These are phyloP conservation scores for Florisuga fusca DNA, from an alignment of 2,797 vertebrate genomes.

Conservation along the genomic window DNA sequence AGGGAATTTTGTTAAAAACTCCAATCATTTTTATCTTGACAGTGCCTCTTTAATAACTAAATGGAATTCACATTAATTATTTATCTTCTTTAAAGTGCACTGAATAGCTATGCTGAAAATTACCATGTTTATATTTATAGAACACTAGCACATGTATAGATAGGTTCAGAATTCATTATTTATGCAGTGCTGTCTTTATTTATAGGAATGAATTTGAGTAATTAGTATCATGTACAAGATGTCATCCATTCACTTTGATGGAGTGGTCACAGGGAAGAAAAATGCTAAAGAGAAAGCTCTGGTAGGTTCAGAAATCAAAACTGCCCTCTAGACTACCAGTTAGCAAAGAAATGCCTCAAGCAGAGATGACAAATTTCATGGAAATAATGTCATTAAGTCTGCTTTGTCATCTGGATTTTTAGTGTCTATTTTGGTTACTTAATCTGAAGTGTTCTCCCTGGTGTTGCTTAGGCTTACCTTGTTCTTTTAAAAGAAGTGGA, in stretches of 20 bases:
- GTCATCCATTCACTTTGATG: not conserved
- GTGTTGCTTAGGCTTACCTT: not conserved
- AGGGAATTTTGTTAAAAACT: conserved; percentile 31
- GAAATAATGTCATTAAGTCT: not conserved
- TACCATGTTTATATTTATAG: conserved; percentile 41
- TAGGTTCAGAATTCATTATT: conserved; percentile 53
- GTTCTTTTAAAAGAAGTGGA: not conserved
- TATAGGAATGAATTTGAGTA: conserved; percentile 20
- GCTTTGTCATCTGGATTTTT: not conserved
- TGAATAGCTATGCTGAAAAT: conserved; percentile 48
- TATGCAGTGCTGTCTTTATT: conserved; percentile 36
- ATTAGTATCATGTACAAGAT: not conserved
- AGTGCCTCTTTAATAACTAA: conserved; percentile 49
- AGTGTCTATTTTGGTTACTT: not conserved
- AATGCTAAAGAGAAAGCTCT: not conserved
- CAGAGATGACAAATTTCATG: not conserved
- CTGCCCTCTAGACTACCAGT: not conserved
- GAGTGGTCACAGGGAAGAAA: not conserved
- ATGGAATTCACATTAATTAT: conserved; percentile 62
- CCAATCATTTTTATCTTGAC: conserved; percentile 42
- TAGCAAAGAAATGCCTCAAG: not conserved
- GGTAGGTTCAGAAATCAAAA: not conserved
- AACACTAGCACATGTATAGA: not conserved
- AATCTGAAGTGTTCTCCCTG: not conserved
- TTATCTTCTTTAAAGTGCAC: conserved; percentile 50